Conservation (phyloP, 2,888 invertebrate genomes). For the Drymonia ruficornis region DNA sequence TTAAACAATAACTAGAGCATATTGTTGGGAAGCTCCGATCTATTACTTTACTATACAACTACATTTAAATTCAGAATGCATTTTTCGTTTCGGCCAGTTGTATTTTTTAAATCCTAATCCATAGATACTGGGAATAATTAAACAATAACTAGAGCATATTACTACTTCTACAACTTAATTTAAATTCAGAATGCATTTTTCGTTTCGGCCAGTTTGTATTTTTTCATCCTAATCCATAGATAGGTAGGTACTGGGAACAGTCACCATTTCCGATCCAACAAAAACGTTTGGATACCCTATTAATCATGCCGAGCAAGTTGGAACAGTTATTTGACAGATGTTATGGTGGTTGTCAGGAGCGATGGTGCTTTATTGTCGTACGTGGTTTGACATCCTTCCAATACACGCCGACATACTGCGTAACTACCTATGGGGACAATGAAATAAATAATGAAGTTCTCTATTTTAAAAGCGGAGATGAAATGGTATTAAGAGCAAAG, state of each 20-base stretch:
- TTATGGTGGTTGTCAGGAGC: neutral
- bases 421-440: neutral
- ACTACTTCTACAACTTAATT: too few relatives aligned
- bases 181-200: too few relatives aligned
- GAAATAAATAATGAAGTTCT: neutral
- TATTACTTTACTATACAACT: neutral
- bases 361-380: constrained; percentile 1
- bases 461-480: neutral
- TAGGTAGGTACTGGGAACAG: neutral
- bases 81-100: too few relatives aligned
- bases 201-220: too few relatives aligned
- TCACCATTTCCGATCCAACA: constrained; percentile 1
- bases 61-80: too few relatives aligned
- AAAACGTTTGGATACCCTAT: neutral
- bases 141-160: neutral
- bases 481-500: too few relatives aligned
- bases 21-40: neutral
- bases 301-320: constrained; percentile 6
- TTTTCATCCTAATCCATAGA: too few relatives aligned
- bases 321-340: constrained; percentile 17
- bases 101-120: too few relatives aligned
- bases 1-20: constrained; percentile 1
- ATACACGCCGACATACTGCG: neutral
- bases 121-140: too few relatives aligned
- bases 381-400: constrained; percentile 2